phyloP scores from a whole-genome alignment of 2,113 vertebrate genomes.

The Prunella fulvescens region DNA sequence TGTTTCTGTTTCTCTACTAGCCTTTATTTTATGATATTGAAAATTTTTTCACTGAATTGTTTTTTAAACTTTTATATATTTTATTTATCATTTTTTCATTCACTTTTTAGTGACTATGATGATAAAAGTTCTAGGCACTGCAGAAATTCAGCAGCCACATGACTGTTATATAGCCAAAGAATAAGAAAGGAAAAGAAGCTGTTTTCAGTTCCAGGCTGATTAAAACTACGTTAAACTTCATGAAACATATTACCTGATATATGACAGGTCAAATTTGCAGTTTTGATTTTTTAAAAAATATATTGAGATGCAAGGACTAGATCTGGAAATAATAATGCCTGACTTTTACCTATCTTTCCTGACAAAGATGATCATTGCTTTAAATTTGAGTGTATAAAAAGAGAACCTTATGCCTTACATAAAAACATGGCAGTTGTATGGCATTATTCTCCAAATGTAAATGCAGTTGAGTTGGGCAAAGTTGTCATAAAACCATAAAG shows the following conservation, averaged over 20 bases:
- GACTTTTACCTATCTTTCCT: background rate
- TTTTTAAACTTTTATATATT: background rate
- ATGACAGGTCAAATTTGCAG: background rate
- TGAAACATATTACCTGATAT: background rate
- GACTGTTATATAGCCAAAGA: background rate
- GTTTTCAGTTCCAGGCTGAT: background rate
- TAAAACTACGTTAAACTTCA: background rate
- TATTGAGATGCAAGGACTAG: background rate
- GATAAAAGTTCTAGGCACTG: background rate
- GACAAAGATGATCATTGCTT: background rate
- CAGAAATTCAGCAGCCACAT: background rate
- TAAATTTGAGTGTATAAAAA: background rate
- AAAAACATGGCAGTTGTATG: background rate
- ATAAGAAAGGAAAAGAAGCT: background rate
- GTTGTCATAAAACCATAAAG: background rate
- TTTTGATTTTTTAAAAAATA: no score
- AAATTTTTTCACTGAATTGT: background rate
- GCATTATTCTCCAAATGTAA: background rate
- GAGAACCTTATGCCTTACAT: background rate
- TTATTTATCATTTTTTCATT: background rate
- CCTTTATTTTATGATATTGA: background rate
- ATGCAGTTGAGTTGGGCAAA: background rate
- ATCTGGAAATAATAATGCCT: background rate
- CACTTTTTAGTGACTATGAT: background rate
- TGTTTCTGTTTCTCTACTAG: background rate